Evolutionary conservation across 2,797 vertebrate species (phyloP).

Genomic region (Pteropus rufus): DNA sequence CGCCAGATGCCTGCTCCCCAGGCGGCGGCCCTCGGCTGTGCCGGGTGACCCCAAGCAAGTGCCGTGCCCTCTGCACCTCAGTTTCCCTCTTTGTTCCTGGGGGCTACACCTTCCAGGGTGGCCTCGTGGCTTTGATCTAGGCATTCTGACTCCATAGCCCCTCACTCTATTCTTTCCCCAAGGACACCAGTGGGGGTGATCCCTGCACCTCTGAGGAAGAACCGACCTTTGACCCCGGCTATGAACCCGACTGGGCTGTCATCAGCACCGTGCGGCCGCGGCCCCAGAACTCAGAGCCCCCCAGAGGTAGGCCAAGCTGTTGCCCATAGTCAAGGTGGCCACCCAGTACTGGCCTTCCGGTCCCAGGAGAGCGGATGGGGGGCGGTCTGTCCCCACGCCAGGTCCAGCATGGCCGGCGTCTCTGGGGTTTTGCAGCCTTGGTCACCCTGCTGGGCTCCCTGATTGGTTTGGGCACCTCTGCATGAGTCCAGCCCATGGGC

Average conservation of each 20-base stretch:
- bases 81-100: not conserved
- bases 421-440: not conserved
- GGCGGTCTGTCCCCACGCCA: too few relatives aligned
- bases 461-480: not conserved
- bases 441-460: accelerated
- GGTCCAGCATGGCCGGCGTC: accelerated
- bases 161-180: not conserved
- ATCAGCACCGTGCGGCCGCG: conserved; percentile 90
- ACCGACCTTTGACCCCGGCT: conserved; percentile 91
- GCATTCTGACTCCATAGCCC: not conserved
- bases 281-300: conserved; percentile 51
- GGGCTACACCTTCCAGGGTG: not conserved
- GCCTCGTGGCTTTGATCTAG: not conserved
- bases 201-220: conserved; percentile 87
- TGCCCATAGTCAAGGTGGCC: not conserved
- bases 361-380: not conserved
- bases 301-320: conserved; percentile 42
- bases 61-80: not conserved
- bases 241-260: conserved; percentile 95
- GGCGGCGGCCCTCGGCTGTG: too few relatives aligned
- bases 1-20: not conserved
- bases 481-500: not conserved
- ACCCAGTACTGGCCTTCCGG: not conserved
- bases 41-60: not conserved
- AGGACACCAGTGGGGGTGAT: conserved; percentile 72